Conservation (phyloP, 1,140 invertebrate genomes). For the Drosophila teissieri region DNA sequence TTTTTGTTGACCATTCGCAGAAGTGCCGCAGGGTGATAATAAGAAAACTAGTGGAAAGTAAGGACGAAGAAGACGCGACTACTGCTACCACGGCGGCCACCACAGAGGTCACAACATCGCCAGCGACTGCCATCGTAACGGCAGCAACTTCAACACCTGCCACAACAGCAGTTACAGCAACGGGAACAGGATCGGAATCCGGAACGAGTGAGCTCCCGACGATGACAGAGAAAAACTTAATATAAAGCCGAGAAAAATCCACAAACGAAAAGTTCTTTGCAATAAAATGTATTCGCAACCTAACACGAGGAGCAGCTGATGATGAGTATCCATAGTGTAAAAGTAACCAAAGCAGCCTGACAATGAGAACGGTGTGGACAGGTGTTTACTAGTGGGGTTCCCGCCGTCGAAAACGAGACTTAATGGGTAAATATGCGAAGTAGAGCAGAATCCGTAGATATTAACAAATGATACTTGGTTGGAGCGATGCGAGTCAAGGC, state of each 20-base stretch:
- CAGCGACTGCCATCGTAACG: constrained; percentile 12
- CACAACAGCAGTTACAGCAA: constrained; percentile 29
- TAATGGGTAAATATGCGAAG: constrained; percentile 45
- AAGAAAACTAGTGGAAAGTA: constrained; percentile 66
- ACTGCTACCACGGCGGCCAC: constrained; percentile 22
- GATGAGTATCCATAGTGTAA: constrained; percentile 53
- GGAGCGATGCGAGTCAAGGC: constrained; percentile 12
- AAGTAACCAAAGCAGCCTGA: constrained; percentile 51
- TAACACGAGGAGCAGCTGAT: constrained; percentile 44
- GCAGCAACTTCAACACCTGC: constrained; percentile 13
- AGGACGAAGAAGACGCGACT: constrained; percentile 56
- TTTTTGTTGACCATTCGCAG: constrained; percentile 33
- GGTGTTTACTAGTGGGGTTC: constrained; percentile 47
- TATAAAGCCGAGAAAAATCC: constrained; percentile 45
- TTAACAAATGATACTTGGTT: constrained; percentile 41
- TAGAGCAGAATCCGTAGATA: constrained; percentile 46
- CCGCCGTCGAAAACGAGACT: constrained; percentile 65
- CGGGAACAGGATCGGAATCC: constrained; percentile 41
- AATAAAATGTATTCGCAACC: constrained; percentile 53
- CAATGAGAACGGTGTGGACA: constrained; percentile 43
- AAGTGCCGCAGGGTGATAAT: constrained; percentile 53
- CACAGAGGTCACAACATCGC: constrained; percentile 3
- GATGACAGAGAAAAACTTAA: constrained; percentile 66
- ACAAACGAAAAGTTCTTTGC: constrained; percentile 42
- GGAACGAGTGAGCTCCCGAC: constrained; percentile 49